Percentiles rank a stretch among this genome's conserved stretches.
Evolutionary conservation across 2,888 invertebrate genomes (phyloP).

Genomic region (Lomographa bimaculata): DNA sequence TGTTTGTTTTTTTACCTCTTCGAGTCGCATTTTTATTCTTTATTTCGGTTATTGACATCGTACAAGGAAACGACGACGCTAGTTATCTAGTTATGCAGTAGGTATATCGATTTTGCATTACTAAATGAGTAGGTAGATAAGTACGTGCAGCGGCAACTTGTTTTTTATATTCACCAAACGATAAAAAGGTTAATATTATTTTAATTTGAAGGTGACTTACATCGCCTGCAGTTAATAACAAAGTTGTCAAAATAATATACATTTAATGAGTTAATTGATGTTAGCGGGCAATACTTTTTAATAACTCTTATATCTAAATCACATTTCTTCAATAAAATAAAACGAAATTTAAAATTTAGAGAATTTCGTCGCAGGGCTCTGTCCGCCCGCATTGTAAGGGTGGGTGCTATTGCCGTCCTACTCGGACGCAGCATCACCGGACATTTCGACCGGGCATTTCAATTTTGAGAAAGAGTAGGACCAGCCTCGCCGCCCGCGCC

Average conservation of each 20-base stretch:
- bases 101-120: too few relatives aligned
- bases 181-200: conserved; percentile 41
- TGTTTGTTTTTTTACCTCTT: conserved; percentile 22
- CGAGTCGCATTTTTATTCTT: conserved; percentile 24
- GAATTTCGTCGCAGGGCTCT: conserved; percentile 75
- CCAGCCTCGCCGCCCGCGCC: conserved; percentile 67
- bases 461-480: conserved; percentile 84
- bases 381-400: conserved; percentile 81
- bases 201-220: conserved; percentile 42
- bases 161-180: conserved; percentile 37
- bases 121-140: too few relatives aligned
- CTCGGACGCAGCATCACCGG: conserved; percentile 84
- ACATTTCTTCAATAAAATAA: conserved; percentile 48
- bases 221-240: conserved; percentile 29
- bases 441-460: conserved; percentile 85
- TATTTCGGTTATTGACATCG: conserved; percentile 55
- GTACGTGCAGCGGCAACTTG: conserved; percentile 34
- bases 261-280: conserved; percentile 16
- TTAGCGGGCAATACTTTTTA: conserved; percentile 14
- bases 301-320: conserved; percentile 27
- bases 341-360: conserved; percentile 75
- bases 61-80: conserved; percentile 50
- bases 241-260: conserved; percentile 23
- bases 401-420: conserved; percentile 81
- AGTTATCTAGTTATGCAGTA: conserved; percentile 36